Percentiles rank a stretch among this genome's conserved stretches.
phyloP scores from a whole-genome alignment of 2,113 vertebrate species.

The Crotalus viridis region DNA sequence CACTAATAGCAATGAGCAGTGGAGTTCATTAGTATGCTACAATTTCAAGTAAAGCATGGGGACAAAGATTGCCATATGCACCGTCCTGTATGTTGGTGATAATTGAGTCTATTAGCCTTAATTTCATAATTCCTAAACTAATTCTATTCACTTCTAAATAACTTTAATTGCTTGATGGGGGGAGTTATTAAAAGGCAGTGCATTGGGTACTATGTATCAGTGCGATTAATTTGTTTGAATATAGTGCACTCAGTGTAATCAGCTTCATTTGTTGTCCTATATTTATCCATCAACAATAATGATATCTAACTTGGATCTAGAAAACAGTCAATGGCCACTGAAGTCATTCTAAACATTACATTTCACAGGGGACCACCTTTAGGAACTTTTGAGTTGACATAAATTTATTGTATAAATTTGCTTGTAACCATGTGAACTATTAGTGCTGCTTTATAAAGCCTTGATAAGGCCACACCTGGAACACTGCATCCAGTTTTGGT shows the following conservation, averaged over 20 bases:
- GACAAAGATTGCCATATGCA: constrained; percentile 52
- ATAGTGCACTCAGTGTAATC: constrained; percentile 41
- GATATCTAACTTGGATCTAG: background rate
- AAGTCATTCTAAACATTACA: background rate
- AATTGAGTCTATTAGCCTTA: constrained; percentile 68
- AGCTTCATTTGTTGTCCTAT: constrained; percentile 36
- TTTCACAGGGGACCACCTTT: background rate
- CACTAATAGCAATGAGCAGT: constrained; percentile 6
- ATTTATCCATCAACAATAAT: constrained; percentile 36
- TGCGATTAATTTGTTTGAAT: constrained; percentile 32
- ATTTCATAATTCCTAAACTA: constrained; percentile 70
- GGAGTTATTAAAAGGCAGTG: background rate
- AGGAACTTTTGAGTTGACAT: background rate
- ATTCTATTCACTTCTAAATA: constrained; percentile 61
- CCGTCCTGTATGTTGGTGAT: constrained; percentile 61
- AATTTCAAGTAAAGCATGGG: constrained; percentile 44
- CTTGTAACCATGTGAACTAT: background rate
- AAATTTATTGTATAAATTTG: background rate
- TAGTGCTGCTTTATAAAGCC: background rate
- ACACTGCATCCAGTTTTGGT: background rate
- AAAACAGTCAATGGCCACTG: background rate
- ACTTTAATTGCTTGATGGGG: constrained; percentile 56
- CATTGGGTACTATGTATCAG: constrained; percentile 34
- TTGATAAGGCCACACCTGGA: background rate
- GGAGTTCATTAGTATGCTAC: constrained; percentile 51